Conservation (phyloP, 2,888 invertebrate species). For the Macropis europaea region DNA sequence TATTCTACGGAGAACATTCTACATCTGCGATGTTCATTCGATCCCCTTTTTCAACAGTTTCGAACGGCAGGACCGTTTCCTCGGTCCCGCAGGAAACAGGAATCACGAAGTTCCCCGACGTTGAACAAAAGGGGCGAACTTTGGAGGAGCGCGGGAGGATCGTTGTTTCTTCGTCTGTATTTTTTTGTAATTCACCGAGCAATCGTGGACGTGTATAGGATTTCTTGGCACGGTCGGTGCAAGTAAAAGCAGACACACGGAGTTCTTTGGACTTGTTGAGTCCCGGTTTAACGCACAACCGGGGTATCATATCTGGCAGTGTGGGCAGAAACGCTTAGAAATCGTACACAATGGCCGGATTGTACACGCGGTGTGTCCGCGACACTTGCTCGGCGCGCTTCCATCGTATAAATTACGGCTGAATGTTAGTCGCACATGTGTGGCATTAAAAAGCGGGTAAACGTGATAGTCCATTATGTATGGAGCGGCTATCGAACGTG, state of each 20-base stretch:
- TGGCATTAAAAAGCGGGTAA: slow-evolving; percentile 39
- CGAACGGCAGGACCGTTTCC: too few relatives aligned
- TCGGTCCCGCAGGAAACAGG: too few relatives aligned
- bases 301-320: slow-evolving; percentile 8
- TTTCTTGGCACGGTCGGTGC: slow-evolving; percentile 19
- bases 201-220: neutral
- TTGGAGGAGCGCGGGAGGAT: too few relatives aligned
- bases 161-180: neutral
- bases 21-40: too few relatives aligned
- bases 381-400: neutral
- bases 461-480: slow-evolving; percentile 34
- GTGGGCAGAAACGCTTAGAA: slow-evolving; percentile 7
- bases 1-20: neutral
- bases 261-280: slow-evolving; percentile 46
- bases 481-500: slow-evolving; percentile 47
- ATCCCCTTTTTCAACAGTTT: too few relatives aligned
- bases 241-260: slow-evolving; percentile 24
- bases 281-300: slow-evolving; percentile 6
- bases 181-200: neutral
- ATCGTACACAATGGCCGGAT: slow-evolving; percentile 26
- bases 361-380: neutral
- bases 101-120: too few relatives aligned
- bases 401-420: slow-evolving; percentile 6
- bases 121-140: too few relatives aligned
- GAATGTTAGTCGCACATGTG: slow-evolving; percentile 3